phyloP scores from a whole-genome alignment of 2,888 invertebrate species.

The Hyppa rectilinea region DNA sequence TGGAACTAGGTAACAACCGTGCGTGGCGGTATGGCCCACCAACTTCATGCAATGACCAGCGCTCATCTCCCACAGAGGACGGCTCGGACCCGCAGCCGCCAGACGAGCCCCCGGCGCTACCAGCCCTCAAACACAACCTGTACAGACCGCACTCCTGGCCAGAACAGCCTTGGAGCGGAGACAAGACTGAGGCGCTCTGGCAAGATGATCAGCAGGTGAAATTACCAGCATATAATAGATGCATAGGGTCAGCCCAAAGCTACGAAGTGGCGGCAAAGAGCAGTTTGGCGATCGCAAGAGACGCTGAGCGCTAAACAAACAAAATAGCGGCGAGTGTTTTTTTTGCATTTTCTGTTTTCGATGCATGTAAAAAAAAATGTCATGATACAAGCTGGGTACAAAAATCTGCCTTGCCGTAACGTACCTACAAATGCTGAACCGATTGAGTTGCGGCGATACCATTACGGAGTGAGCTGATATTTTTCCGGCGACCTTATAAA shows the following conservation, averaged over 20 bases:
- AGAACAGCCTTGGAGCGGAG: constrained; percentile 12
- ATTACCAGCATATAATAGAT: background rate
- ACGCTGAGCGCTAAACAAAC: no score
- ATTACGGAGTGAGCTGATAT: no score
- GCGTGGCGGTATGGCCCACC: background rate
- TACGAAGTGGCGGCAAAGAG: background rate
- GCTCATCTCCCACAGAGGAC: constrained; percentile 17
- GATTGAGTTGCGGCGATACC: no score
- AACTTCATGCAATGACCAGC: background rate
- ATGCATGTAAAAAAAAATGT: no score
- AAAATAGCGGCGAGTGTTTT: no score
- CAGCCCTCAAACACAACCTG: background rate
- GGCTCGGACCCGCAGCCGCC: constrained; percentile 13
- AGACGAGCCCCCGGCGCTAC: background rate
- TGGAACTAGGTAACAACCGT: background rate
- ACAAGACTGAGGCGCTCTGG: constrained; percentile 11
- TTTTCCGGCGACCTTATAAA: no score
- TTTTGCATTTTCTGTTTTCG: no score
- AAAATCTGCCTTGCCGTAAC: no score
- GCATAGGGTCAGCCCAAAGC: background rate
- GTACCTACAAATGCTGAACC: no score
- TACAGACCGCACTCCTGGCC: constrained; percentile 1
- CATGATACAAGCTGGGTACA: no score
- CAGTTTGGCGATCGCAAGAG: background rate
- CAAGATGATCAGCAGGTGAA: constrained; percentile 26